These are phyloP conservation scores for Zaprionus lineosus DNA, from an alignment of 2,888 invertebrate genomes.

Conservation along the genomic window DNA sequence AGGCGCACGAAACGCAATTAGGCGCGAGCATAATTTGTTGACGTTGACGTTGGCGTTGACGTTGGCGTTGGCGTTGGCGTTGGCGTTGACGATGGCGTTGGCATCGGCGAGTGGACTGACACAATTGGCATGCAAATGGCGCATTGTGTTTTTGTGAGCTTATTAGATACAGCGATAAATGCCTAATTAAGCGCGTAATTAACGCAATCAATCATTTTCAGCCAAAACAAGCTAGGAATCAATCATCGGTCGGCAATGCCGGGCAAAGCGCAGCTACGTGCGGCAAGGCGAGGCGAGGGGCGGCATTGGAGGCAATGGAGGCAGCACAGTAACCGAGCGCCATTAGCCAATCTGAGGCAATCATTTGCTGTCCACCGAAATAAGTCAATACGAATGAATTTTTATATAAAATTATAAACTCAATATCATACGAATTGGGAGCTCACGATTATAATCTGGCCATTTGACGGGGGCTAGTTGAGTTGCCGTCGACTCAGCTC, in stretches of 20 bases:
- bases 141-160: slow-evolving; percentile 25
- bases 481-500: slow-evolving; percentile 10
- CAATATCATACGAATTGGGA: slow-evolving; percentile 31
- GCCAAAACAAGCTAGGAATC: slow-evolving; percentile 50
- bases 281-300: no score
- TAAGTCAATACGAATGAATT: slow-evolving; percentile 25
- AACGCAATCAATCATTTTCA: slow-evolving; percentile 77
- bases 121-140: slow-evolving; percentile 59
- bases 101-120: background rate
- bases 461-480: slow-evolving; percentile 31
- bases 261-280: background rate
- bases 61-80: slow-evolving; percentile 10
- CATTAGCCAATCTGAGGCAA: slow-evolving; percentile 55
- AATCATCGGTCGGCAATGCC: slow-evolving; percentile 23
- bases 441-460: slow-evolving; percentile 14
- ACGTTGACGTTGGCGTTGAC: slow-evolving; percentile 3
- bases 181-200: slow-evolving; percentile 79
- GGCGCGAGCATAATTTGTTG: slow-evolving; percentile 69
- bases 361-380: slow-evolving; percentile 28
- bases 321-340: slow-evolving; percentile 13
- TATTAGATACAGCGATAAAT: slow-evolving; percentile 70
- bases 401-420: slow-evolving; percentile 12
- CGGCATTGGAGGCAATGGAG: no score
- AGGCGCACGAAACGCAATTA: slow-evolving; percentile 75
- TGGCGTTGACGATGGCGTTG: slow-evolving; percentile 1